A percentile compares a stretch with the other conserved stretches of the same genome.
These are phyloP conservation scores for Amazona ochrocephala DNA, from an alignment of 2,797 vertebrate genomes.

Conservation along the genomic window DNA sequence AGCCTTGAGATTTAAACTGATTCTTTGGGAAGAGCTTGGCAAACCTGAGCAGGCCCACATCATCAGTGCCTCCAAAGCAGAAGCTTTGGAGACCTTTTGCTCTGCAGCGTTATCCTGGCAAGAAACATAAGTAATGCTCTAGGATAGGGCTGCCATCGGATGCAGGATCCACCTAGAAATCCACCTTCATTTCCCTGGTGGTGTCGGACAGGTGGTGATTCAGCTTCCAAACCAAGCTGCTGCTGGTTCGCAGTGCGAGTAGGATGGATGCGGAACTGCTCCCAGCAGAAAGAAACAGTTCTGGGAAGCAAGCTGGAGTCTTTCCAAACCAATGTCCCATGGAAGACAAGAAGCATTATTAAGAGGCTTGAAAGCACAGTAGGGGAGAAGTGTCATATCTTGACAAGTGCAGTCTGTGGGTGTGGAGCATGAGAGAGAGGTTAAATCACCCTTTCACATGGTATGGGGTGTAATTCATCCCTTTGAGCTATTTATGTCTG, in stretches of 20 bases:
- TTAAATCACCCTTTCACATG: conserved; percentile 61
- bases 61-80: too few species aligned
- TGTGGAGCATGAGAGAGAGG: conserved; percentile 55
- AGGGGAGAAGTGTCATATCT: conserved; percentile 46
- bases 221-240: conserved; percentile 62
- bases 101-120: background rate
- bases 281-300: conserved; percentile 58
- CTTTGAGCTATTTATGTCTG: conserved; percentile 50
- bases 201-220: conserved; percentile 67
- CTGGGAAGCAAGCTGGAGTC: conserved; percentile 56
- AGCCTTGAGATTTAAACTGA: background rate
- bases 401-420: conserved; percentile 66
- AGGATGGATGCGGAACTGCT: conserved; percentile 35
- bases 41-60: background rate
- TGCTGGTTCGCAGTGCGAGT: conserved; percentile 52
- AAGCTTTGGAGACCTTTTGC: background rate
- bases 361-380: conserved; percentile 51
- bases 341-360: conserved; percentile 61
- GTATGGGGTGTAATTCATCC: conserved; percentile 26
- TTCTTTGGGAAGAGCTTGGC: conserved; percentile 38
- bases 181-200: background rate
- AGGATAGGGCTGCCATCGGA: background rate
- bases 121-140: background rate
- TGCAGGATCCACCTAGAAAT: conserved; percentile 24
- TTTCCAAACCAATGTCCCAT: conserved; percentile 61